Evolutionary conservation across 2,888 invertebrate genomes (phyloP).

Genomic region (Drosophila cracens): DNA sequence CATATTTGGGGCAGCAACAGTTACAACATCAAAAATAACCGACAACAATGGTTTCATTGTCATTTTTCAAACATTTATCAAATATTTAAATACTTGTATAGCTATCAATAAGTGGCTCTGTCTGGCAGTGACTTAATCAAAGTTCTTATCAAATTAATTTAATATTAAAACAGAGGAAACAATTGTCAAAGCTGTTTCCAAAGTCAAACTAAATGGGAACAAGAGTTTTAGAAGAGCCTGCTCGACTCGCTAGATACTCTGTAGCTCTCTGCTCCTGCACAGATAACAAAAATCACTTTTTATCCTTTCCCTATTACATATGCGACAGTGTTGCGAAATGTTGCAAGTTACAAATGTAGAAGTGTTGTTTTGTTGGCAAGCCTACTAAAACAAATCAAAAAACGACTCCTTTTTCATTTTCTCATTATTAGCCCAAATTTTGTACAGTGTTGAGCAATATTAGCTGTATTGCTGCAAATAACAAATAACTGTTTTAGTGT

Average conservation of each 20-base stretch:
- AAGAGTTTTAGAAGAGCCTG: background rate
- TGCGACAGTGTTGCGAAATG: background rate
- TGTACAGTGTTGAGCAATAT: background rate
- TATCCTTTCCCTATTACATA: background rate
- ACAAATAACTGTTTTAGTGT: background rate
- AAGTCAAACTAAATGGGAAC: background rate
- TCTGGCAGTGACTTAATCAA: conserved; percentile 60
- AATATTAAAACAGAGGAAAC: background rate
- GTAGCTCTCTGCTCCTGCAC: background rate
- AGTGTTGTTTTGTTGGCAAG: background rate
- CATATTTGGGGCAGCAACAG: conserved; percentile 33
- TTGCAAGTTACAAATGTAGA: background rate
- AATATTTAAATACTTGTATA: conserved; percentile 26
- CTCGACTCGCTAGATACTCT: background rate
- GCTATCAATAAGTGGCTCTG: conserved; percentile 55
- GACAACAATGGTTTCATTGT: background rate
- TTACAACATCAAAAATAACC: conserved; percentile 14
- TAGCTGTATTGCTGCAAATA: background rate
- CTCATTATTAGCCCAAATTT: background rate
- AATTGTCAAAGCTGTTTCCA: background rate
- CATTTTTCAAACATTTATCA: conserved; percentile 1
- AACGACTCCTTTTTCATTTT: background rate
- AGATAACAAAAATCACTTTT: background rate
- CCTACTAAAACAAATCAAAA: background rate
- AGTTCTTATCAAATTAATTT: conserved; percentile 45